Percentiles rank a stretch among this genome's conserved stretches.
phyloP scores from a whole-genome alignment of 2,113 vertebrate genomes.

The Tetraodon nigroviridis region DNA sequence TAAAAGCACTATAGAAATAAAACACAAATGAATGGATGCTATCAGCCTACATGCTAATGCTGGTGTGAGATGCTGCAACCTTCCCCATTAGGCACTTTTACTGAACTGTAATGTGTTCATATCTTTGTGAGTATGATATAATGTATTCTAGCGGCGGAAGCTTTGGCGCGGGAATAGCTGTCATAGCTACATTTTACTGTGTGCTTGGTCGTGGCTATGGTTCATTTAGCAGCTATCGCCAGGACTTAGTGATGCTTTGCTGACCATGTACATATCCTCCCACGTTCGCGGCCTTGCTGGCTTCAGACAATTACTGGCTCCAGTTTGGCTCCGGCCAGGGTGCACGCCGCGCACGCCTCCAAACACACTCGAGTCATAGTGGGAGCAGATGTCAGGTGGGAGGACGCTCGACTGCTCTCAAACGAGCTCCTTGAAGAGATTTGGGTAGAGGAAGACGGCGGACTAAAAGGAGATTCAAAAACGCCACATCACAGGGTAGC shows the following conservation, averaged over 20 bases:
- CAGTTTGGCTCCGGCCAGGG: conserved; percentile 7
- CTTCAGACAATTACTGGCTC: conserved; percentile 26
- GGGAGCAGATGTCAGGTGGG: conserved; percentile 56
- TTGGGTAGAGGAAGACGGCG: background rate
- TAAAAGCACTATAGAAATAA: no score
- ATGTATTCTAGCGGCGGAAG: background rate
- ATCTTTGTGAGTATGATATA: no score
- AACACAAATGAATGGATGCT: no score
- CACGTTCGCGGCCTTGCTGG: conserved; percentile 3
- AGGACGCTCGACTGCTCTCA: conserved; percentile 30
- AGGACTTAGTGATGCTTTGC: conserved; percentile 33
- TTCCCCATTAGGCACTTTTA: background rate
- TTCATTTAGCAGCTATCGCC: conserved; percentile 35
- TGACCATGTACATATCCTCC: conserved; percentile 18
- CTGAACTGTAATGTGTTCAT: background rate
- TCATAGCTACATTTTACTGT: background rate
- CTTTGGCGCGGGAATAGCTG: background rate
- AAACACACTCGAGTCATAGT: conserved; percentile 1
- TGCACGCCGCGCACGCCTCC: conserved; percentile 5
- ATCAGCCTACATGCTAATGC: no score
- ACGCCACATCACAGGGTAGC: background rate
- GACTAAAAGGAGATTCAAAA: conserved; percentile 3
- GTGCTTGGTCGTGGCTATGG: conserved; percentile 11
- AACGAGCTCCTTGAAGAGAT: conserved; percentile 11
- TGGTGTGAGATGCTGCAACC: no score